Percentiles rank a stretch among this genome's conserved stretches.
phyloP scores from a whole-genome alignment of 2,888 invertebrate species.

The Drosophila anceps region DNA sequence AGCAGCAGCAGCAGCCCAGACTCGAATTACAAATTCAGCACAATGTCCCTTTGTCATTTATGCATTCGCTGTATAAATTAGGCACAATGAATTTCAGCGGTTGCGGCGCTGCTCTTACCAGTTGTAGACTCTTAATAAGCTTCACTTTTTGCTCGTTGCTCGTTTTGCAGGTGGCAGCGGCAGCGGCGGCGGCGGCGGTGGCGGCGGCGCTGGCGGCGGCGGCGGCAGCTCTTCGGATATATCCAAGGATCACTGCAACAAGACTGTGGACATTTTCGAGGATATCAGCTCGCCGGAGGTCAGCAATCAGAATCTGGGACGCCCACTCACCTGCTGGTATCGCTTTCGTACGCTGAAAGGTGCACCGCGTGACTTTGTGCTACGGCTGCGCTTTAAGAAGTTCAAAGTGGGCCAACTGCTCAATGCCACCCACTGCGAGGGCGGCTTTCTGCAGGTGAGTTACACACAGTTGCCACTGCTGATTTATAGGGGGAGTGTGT shows the following conservation, averaged over 20 bases:
- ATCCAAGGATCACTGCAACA: conserved; percentile 94
- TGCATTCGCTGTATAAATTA: conserved; percentile 82
- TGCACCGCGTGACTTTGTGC: conserved; percentile 95
- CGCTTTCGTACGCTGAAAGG: conserved; percentile 95
- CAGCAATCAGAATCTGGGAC: conserved; percentile 92
- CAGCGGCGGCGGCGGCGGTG: conserved; percentile 65
- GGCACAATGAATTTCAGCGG: conserved; percentile 77
- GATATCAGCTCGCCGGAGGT: conserved; percentile 95
- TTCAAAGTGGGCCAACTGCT: conserved; percentile 95
- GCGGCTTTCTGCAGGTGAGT: conserved; percentile 94
- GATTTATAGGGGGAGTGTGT: no score
- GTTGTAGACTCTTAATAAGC: conserved; percentile 43
- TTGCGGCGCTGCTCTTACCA: conserved; percentile 15
- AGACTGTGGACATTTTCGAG: conserved; percentile 96
- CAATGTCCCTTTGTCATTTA: conserved; percentile 82
- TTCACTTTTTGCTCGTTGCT: no score
- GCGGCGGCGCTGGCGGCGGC: conserved; percentile 66
- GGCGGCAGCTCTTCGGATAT: conserved; percentile 81
- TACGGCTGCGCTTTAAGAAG: conserved; percentile 95
- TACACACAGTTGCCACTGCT: conserved; percentile 18
- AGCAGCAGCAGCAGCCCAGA: conserved; percentile 48
- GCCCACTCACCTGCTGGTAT: conserved; percentile 95
- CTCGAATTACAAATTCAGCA: conserved; percentile 79
- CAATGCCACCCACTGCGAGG: conserved; percentile 94
- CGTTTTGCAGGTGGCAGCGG: conserved; percentile 71